These are phyloP conservation scores for Meriones unguiculatus DNA, from an alignment of 2,113 vertebrate species.

Conservation along the genomic window DNA sequence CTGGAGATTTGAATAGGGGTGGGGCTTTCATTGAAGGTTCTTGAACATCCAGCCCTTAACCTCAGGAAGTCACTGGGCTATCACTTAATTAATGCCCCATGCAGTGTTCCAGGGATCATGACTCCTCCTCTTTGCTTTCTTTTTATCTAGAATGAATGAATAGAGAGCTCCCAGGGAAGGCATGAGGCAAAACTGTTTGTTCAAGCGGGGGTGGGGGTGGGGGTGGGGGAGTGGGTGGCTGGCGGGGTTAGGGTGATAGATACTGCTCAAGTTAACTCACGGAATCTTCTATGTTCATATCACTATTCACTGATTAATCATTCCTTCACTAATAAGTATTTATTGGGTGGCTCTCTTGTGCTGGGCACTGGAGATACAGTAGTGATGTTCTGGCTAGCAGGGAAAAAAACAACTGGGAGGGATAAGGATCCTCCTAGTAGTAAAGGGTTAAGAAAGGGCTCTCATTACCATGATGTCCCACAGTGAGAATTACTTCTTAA, in stretches of 20 bases:
- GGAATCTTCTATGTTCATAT: background rate
- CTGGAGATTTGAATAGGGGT: background rate
- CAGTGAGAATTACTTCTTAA: conserved; percentile 12
- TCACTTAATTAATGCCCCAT: background rate
- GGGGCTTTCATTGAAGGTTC: background rate
- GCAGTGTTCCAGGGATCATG: background rate
- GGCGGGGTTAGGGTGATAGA: fast-evolving
- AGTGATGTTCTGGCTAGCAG: background rate
- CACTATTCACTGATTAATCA: background rate
- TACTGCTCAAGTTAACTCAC: background rate
- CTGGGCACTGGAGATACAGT: background rate
- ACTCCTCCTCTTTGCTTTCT: background rate
- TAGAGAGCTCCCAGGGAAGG: background rate
- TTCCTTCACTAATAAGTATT: conserved; percentile 25
- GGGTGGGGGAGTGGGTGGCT: background rate
- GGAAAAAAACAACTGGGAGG: background rate
- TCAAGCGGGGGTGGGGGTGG: background rate
- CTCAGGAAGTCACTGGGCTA: background rate
- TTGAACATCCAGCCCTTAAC: background rate
- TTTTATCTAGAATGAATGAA: background rate
- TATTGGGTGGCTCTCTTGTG: background rate
- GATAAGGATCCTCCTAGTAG: background rate
- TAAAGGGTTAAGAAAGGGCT: background rate
- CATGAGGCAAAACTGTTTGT: background rate
- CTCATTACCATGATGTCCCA: background rate